These are phyloP conservation scores for Typhlichthys eigenmanni DNA, from an alignment of 2,797 vertebrate species.

Conservation along the genomic window DNA sequence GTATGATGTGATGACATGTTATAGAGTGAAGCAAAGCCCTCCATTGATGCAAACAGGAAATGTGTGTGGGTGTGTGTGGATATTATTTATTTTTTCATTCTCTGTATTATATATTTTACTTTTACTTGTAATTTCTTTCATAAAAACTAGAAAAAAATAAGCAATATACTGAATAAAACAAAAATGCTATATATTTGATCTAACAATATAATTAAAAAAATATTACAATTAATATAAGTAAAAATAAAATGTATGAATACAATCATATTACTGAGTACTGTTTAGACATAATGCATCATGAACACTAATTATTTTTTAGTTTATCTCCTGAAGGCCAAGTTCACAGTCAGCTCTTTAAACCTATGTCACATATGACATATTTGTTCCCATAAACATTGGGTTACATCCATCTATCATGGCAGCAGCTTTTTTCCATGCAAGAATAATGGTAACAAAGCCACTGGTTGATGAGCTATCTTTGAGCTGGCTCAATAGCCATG, in stretches of 20 bases:
- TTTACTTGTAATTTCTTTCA: slow-evolving; percentile 1
- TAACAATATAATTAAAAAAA: too few relatives aligned
- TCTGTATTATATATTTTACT: too few relatives aligned
- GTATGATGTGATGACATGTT: neutral
- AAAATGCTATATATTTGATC: too few relatives aligned
- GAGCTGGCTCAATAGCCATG: slow-evolving; percentile 9
- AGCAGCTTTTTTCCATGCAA: slow-evolving; percentile 3
- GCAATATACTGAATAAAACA: neutral
- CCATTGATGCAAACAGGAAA: slow-evolving; percentile 37
- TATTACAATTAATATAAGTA: neutral
- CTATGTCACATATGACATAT: slow-evolving; percentile 21
- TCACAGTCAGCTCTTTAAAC: slow-evolving; percentile 21
- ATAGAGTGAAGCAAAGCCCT: slow-evolving; percentile 32
- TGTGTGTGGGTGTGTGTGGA: slow-evolving; percentile 6
- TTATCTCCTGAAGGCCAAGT: slow-evolving; percentile 19
- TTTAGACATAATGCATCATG: too few relatives aligned
- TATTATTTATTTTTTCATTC: too few relatives aligned
- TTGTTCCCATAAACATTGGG: slow-evolving; percentile 21
- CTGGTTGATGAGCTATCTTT: slow-evolving; percentile 18
- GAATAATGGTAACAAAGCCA: slow-evolving; percentile 13
- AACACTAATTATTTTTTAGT: neutral
- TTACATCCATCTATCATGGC: slow-evolving; percentile 8
- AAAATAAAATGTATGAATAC: neutral
- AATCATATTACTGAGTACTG: neutral
- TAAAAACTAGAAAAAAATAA: neutral